Percentiles rank a stretch among this genome's conserved stretches.
Evolutionary conservation across 2,113 vertebrate species (phyloP).

Genomic region (Rhinichthys klamathensis): DNA sequence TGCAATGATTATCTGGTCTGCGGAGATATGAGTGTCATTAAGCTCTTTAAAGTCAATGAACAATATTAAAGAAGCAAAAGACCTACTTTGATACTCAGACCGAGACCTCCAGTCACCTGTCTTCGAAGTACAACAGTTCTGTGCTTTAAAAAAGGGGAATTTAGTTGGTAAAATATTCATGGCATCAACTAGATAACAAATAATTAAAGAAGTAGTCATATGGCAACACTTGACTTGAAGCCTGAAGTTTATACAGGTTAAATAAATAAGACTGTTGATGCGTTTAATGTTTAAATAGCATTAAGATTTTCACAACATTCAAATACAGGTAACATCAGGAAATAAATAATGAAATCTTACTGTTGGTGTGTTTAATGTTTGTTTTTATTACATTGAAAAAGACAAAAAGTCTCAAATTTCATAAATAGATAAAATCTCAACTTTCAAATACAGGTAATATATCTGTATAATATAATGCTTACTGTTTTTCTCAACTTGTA

Average conservation of each 20-base stretch:
- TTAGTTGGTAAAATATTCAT: slow-evolving; percentile 77
- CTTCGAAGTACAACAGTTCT: slow-evolving; percentile 94
- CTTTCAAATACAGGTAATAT: no score
- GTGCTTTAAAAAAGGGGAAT: slow-evolving; percentile 94
- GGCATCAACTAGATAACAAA: slow-evolving; percentile 51
- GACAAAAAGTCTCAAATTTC: no score
- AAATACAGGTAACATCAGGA: not conserved
- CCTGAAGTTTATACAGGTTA: not conserved
- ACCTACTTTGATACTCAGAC: slow-evolving; percentile 95
- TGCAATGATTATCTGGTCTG: slow-evolving; percentile 3
- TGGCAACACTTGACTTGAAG: not conserved
- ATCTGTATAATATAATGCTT: no score
- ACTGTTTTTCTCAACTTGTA: no score
- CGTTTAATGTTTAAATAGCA: not conserved
- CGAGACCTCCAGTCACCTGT: slow-evolving; percentile 89
- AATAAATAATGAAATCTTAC: not conserved
- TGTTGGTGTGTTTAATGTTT: not conserved
- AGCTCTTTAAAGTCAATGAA: not conserved
- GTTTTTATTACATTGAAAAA: not conserved
- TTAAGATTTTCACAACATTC: not conserved
- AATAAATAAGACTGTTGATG: not conserved
- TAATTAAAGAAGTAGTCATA: not conserved
- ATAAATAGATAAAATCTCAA: no score
- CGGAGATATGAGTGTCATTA: not conserved
- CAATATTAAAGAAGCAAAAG: slow-evolving; percentile 29